Evolutionary conservation across 2,797 vertebrate genomes (phyloP), one percentile per base, ranked within the genome.

Genomic region (Pyrocephalus nanus): DNA sequence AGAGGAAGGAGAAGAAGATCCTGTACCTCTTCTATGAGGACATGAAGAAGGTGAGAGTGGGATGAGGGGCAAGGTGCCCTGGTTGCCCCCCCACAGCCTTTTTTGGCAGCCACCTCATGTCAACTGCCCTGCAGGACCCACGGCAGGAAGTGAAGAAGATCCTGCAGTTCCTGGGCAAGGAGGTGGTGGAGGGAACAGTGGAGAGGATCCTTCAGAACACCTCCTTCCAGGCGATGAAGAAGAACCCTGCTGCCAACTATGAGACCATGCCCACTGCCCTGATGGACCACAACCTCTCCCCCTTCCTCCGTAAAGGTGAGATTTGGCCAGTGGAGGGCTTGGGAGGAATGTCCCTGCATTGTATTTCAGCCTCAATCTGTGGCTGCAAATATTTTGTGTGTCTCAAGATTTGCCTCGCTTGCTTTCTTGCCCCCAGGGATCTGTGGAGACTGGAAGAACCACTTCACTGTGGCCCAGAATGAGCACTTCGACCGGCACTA

Each of bases 11-110:
- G 15, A 96, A 98, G 88, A 93, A 81, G 25, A 89, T 98, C 47
- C 97, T 98, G 66, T 98, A 98, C 72, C 96, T 99, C 60, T 98
- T 98, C 97, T 99, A 98, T 54, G 98, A 99, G 93, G 98, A 99
- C 76, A 90, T 99, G 96, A 97, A 97, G 88, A 97, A 98, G 98
- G 98, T 98, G 87, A 97, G 89, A 48, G 30, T 66, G 34, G 43
- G 17, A 47, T 47, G 40, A 36, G 75, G 30, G 29, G 9, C 29
- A 83, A 8, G 30, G 30, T 9, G 2, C 11, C 8, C 27, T 2
- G 0, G 6, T 62, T 42, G 3, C 6, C 1, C 7, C 3, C 16
- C 20, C 11, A 6, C 3, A 34, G 11, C 32, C 6, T 86, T 85
- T 85, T 83, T 54, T 34, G 30, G 25, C 67, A 75, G 50, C 42